Evolutionary conservation across 1,140 invertebrate species (phyloP), one percentile per base, ranked within the genome.

Genomic region (Diorhabda carinulata): DNA sequence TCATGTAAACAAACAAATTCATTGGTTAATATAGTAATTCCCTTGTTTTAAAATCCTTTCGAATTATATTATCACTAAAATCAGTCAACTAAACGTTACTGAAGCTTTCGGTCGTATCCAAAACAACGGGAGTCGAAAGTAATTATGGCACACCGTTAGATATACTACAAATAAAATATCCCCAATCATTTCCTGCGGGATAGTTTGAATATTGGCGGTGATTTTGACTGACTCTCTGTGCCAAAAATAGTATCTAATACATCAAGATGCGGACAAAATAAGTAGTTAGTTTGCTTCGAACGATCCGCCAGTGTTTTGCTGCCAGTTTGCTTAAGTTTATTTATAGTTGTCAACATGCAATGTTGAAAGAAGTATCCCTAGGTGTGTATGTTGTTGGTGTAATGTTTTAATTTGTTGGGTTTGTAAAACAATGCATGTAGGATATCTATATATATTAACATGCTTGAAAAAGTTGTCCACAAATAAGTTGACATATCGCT

Each of bases 341-440:
- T 75, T 75, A 70, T 73, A 73, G 72, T 57, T 66, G 66, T 67
- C 70, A 68, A 56, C 66, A 68, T 68, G 63, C 61, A 61, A 72
- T 62, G 67, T 59, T 62, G 57, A 67, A 65, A 66, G 70, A 61
- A 64, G 45, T 66, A 72, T 66, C 7, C n/a, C 42, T 69, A 73
- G 73, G 71, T 73, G 65, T 67, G 71, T 71, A 70, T 56, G 52
- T 69, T 59, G 59, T 66, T 40, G 43, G 66, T 66, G 64, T 47
- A 43, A 40, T 58, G 66, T 61, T 60, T 25, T 25, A 25, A 25
- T 25, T 25, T 9, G n/a, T 56, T 57, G 63, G 7, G 9, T 8
- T 9, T 40, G n/a, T 64, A 64, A 10, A 44, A 7, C 5, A 40
- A 43, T 44, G 43, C 40, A n/a, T 42, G 5, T 43, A 7, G 56